phyloP scores from a whole-genome alignment of 2,888 invertebrate genomes.

The Achlya flavicornis region DNA sequence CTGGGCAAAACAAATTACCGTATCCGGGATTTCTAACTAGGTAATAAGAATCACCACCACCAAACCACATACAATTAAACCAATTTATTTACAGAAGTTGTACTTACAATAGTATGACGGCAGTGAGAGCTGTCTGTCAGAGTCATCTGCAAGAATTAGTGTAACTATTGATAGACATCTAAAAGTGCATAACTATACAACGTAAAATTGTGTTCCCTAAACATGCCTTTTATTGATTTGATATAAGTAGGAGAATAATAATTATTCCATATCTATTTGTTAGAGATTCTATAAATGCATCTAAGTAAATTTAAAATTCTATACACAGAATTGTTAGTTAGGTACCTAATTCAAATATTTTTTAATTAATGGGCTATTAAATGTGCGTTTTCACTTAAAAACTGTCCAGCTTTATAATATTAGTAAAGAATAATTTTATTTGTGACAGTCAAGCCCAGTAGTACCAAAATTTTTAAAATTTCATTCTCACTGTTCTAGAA shows the following conservation, averaged over 20 bases:
- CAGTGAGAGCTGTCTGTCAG: constrained; percentile 67
- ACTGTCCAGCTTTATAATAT: too few relatives aligned
- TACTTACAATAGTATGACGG: constrained; percentile 73
- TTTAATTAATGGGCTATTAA: too few relatives aligned
- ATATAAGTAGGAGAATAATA: neutral
- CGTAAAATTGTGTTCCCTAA: constrained; percentile 20
- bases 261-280: neutral
- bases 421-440: too few relatives aligned
- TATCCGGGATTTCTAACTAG: too few relatives aligned
- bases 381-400: too few relatives aligned
- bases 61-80: constrained; percentile 4
- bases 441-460: too few relatives aligned
- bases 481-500: too few relatives aligned
- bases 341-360: too few relatives aligned
- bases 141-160: constrained; percentile 79
- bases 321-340: too few relatives aligned
- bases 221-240: constrained; percentile 6
- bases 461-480: too few relatives aligned
- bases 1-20: too few relatives aligned
- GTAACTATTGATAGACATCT: constrained; percentile 43
- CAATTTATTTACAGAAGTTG: constrained; percentile 25
- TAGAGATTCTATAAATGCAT: neutral
- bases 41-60: constrained; percentile 16
- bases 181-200: constrained; percentile 45
- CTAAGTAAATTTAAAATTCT: neutral